A percentile compares a stretch with the other conserved stretches of the same genome.
These are phyloP conservation scores for Candoia aspera DNA, from an alignment of 2,113 vertebrate genomes.

Conservation along the genomic window DNA sequence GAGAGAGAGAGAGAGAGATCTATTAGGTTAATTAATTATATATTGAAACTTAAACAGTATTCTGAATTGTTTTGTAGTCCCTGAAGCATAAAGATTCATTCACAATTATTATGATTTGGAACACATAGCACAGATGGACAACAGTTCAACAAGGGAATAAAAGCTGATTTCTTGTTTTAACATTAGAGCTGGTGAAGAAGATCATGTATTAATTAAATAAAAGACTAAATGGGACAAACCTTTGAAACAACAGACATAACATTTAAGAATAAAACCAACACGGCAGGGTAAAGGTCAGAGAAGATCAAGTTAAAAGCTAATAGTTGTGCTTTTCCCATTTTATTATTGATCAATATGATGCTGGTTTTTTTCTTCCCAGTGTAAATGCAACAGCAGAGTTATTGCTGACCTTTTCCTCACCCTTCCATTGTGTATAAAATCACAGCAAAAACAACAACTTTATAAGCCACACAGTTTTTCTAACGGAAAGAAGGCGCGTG, in stretches of 20 bases:
- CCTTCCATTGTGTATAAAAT: constrained; percentile 74
- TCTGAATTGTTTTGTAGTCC: not conserved
- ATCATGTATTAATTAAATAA: constrained; percentile 74
- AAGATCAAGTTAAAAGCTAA: constrained; percentile 78
- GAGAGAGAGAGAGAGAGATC: not conserved
- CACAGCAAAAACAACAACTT: constrained; percentile 79
- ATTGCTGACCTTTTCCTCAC: constrained; percentile 82
- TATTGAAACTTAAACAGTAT: not conserved
- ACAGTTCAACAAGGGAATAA: constrained; percentile 68
- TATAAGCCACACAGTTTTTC: constrained; percentile 72
- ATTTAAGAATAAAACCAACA: constrained; percentile 77
- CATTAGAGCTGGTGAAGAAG: constrained; percentile 68
- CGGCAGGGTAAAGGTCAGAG: constrained; percentile 77
- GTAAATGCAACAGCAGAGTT: constrained; percentile 77
- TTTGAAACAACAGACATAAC: constrained; percentile 75
- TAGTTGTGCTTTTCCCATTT: constrained; percentile 79
- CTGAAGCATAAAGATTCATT: constrained; percentile 12
- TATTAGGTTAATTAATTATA: not conserved
- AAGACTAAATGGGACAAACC: constrained; percentile 78
- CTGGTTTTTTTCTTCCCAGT: constrained; percentile 65
- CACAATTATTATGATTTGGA: not conserved
- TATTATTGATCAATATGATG: constrained; percentile 82
- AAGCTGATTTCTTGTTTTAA: constrained; percentile 68
- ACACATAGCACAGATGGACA: constrained; percentile 59
- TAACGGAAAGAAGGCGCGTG: constrained; percentile 52